Evolutionary conservation across 1,140 invertebrate species (phyloP).

Genomic region (Capitella teleta): DNA sequence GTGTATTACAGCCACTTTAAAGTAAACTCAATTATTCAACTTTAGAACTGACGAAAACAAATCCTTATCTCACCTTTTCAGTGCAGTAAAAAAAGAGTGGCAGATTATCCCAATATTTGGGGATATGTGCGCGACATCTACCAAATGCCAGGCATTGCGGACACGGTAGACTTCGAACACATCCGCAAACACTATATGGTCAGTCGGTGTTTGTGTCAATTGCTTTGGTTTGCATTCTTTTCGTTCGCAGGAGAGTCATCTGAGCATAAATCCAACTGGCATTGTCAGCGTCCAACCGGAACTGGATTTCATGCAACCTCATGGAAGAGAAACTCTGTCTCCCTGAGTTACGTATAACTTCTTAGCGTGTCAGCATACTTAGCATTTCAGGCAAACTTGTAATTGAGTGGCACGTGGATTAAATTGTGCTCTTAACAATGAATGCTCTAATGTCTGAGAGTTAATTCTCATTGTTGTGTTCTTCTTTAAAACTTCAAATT

Average conservation of each 20-base stretch:
- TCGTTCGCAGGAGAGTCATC: neutral
- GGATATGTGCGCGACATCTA: conserved; percentile 29
- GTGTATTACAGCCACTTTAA: conserved; percentile 37
- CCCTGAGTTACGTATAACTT: too few species aligned
- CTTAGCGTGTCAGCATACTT: too few species aligned
- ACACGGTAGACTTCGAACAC: conserved; percentile 30
- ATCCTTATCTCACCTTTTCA: neutral
- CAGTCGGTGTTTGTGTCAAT: neutral
- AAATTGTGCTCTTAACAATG: too few species aligned
- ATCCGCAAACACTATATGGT: conserved; percentile 30
- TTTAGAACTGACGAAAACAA: neutral
- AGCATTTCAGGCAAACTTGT: too few species aligned
- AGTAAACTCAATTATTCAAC: neutral
- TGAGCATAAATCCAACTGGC: conserved; percentile 23
- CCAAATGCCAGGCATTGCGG: conserved; percentile 24
- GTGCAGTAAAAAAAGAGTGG: conserved; percentile 20
- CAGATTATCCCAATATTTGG: conserved; percentile 34
- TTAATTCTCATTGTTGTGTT: too few species aligned
- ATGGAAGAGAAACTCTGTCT: conserved; percentile 22
- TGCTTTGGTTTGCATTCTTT: neutral
- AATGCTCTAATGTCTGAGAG: too few species aligned
- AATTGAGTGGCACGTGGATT: too few species aligned
- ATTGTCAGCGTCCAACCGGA: conserved; percentile 31
- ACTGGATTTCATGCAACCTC: conserved; percentile 24
- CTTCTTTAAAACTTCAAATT: too few species aligned